Evolutionary conservation across 2,888 invertebrate genomes (phyloP), one percentile per base, ranked within the genome.

Genomic region (Mimumesa dahlbomi): DNA sequence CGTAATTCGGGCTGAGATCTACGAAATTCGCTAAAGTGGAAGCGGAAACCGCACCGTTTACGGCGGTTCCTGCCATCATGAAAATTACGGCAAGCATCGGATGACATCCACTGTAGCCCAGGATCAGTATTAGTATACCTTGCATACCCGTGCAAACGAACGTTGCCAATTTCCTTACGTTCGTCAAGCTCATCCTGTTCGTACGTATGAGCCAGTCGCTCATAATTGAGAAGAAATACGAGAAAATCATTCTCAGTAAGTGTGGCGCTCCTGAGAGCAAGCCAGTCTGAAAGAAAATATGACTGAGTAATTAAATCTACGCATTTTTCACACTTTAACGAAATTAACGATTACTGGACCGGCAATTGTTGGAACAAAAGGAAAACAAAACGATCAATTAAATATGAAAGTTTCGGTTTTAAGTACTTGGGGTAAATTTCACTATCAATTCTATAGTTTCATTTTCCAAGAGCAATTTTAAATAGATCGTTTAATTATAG

Each of bases 21-120:
- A 94, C 93, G 61, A 93, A 91, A 54, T 91, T 92, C 2, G 94
- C 92, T 29, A 94, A 87, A 0, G 93, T 92, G 0, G 94, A 94
- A 0, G 93, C 92, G 0, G 93, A 93, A 1, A 93, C 92, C 0
- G 93, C 93, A 0, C 94, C 94, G 82, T 93, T 93, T 5, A 92
- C 89, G 38, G 92, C 92, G 0, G 92, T 92, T 0, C 94, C 93
- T n/a, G 91, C 73, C 34, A 93, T 92, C 70, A 94, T 89, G 73
- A 93, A 91, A 1, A 92, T 82, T 43, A 93, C 91, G 0, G 94
- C 94, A 1, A 91, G 88, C 0, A 87, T 88, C 2, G 92, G 90
- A 81, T 94, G 90, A 81, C 94, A 93, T 0, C 93, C 94, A 29
- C 93, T 92, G 77, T 91, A 92, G 0, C 93, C 93, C 59, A 94